These are phyloP conservation scores for Marmota flaviventris DNA, from an alignment of 2,113 vertebrate genomes.

Conservation along the genomic window DNA sequence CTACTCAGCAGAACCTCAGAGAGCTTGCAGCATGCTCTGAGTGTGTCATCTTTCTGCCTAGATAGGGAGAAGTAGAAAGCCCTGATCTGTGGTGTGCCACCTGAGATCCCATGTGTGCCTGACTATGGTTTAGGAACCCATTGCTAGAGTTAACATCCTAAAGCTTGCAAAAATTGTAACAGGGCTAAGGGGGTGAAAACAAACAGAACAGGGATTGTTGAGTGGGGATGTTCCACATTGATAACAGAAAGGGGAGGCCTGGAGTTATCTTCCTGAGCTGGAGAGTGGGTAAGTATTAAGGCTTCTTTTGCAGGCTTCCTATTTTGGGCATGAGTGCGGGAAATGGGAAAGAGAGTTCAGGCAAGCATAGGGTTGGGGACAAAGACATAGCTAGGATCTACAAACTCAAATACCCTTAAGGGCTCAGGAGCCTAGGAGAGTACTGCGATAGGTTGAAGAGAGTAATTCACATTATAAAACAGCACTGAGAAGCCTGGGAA, in stretches of 20 bases:
- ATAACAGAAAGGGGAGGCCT: not conserved
- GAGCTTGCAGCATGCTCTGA: not conserved
- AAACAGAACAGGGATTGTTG: not conserved
- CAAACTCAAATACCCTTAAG: not conserved
- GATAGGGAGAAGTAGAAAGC: not conserved
- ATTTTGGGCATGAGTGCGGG: not conserved
- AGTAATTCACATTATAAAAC: not conserved
- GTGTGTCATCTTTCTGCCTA: not conserved
- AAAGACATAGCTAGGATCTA: not conserved
- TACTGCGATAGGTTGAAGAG: not conserved
- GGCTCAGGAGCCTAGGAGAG: not conserved
- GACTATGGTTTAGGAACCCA: not conserved
- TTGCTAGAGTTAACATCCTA: not conserved
- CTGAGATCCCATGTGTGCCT: not conserved
- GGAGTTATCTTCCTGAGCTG: not conserved
- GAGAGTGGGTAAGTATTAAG: not conserved
- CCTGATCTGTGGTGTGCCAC: not conserved
- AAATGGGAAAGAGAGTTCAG: not conserved
- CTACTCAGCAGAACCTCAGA: not conserved
- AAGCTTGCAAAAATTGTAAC: not conserved
- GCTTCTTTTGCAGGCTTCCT: not conserved
- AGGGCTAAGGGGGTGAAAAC: not conserved
- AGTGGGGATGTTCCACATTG: not conserved
- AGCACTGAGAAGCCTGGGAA: not conserved
- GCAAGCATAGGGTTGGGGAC: not conserved